A percentile compares a stretch with the other conserved stretches of the same genome.
phyloP scores from a whole-genome alignment of 1,140 invertebrate genomes.

The Oryzaephilus surinamensis region DNA sequence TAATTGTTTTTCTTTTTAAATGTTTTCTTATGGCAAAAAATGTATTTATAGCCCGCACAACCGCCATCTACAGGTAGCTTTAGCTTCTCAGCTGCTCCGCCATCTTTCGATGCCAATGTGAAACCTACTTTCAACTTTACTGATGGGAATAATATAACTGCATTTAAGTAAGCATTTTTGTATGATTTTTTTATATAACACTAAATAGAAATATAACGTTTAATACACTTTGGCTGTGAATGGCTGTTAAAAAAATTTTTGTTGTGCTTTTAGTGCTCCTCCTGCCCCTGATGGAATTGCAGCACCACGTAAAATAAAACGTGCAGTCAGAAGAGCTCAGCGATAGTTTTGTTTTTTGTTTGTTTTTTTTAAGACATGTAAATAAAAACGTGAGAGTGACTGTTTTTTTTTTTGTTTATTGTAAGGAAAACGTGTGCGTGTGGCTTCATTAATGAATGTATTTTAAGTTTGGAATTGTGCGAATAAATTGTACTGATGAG shows the following conservation, averaged over 20 bases:
- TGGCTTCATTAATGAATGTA: neutral
- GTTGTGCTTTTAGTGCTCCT: constrained; percentile 7
- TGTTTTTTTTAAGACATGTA: neutral
- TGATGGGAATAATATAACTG: no score
- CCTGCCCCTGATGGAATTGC: no score
- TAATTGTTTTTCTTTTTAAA: no score
- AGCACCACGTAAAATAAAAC: constrained; percentile 19
- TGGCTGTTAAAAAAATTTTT: constrained; percentile 1
- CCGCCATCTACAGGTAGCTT: constrained; percentile 16
- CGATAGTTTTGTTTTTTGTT: constrained; percentile 17
- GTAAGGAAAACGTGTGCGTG: constrained; percentile 7
- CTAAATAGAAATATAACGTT: no score
- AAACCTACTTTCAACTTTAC: constrained; percentile 26
- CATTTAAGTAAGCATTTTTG: constrained; percentile 5
- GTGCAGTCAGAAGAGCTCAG: constrained; percentile 15
- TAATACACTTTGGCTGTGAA: no score
- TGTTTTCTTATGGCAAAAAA: no score
- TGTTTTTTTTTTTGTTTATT: no score
- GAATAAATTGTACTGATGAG: no score
- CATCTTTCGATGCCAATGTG: constrained; percentile 14
- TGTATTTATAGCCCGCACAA: neutral
- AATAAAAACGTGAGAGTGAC: no score
- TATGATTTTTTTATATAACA: no score
- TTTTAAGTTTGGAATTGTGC: constrained; percentile 9
- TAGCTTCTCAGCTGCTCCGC: constrained; percentile 19